Base-by-base conservation (phyloP, 2,888 invertebrate genomes). In the Chalcosyrphus nemorum region DNA sequence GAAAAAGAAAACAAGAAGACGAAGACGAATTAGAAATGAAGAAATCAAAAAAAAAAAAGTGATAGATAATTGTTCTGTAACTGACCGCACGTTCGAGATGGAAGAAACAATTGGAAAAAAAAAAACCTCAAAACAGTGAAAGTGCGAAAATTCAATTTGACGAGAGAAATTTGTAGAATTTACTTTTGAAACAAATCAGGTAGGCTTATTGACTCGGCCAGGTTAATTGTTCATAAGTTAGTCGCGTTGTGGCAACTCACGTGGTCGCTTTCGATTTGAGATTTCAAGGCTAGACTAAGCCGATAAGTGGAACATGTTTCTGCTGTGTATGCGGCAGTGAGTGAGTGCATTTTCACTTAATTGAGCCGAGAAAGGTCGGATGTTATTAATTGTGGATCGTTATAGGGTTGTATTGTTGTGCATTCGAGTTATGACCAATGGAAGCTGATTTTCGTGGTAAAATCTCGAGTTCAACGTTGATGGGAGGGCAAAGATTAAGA, bases 1-100 rank as follows among this genome's bases (percentile, higher is more conserved):
- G 0, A 91, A 89, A 56, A 17, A 77, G n/a, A 41, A 50, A 17
- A 59, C n/a, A n/a, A 74, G 11, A 66, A 66, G 24, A 47, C 19
- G 43, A 71, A 65, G 4, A 2, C 3, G 7, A 41, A 66, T 54
- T 76, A 68, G 35, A 72, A 77, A 54, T 71, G 50, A 47, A 35
- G 17, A 32, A 75, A 68, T n/a, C n/a, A n/a, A n/a, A n/a, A n/a
- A n/a, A n/a, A n/a, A n/a, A n/a, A n/a, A n/a, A n/a, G n/a, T n/a
- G n/a, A n/a, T n/a, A 24, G 13, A 50, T 59, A 47, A 71, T 66
- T 43, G 61, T 65, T 82, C 71, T 77, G 24, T 35, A 70, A 63
- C 65, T 45, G 70, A 52, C 50, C 56, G 50, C 81, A 74, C 70
- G 70, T 68, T 32, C 35, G 3, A 57, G 19, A 24, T 19, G 52